phyloP scores from a whole-genome alignment of 2,113 vertebrate genomes.

The Malaclemys terrapin region DNA sequence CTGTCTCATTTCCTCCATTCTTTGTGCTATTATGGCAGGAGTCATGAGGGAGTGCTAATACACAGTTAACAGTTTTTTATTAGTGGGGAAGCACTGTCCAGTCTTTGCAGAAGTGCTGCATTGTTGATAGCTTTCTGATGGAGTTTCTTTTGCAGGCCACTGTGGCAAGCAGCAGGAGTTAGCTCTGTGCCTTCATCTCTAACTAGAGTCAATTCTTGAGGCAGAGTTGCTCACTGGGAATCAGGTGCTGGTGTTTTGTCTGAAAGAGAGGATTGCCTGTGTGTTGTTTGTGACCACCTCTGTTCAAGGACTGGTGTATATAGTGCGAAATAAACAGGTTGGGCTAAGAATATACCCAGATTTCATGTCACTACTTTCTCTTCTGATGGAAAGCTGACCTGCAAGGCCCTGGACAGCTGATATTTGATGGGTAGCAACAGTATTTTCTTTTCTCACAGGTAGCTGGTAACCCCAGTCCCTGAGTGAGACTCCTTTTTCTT shows the following conservation, averaged over 20 bases:
- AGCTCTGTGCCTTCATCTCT: background rate
- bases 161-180: fast-evolving
- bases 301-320: no score
- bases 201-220: background rate
- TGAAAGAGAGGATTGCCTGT: fast-evolving
- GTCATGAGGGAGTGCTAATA: constrained; percentile 71
- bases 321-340: no score
- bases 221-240: background rate
- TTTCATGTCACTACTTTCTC: no score
- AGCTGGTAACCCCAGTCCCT: background rate
- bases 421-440: no score
- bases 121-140: background rate
- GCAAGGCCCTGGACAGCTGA: no score
- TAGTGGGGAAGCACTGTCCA: fast-evolving
- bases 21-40: background rate
- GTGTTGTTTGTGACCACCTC: background rate
- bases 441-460: no score
- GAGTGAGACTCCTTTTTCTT: background rate
- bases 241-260: background rate
- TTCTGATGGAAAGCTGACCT: no score
- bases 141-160: background rate
- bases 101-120: fast-evolving
- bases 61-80: constrained; percentile 32
- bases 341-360: no score
- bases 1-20: background rate